phyloP scores from a whole-genome alignment of 1,140 invertebrate genomes.

The Drosophila takahashii region DNA sequence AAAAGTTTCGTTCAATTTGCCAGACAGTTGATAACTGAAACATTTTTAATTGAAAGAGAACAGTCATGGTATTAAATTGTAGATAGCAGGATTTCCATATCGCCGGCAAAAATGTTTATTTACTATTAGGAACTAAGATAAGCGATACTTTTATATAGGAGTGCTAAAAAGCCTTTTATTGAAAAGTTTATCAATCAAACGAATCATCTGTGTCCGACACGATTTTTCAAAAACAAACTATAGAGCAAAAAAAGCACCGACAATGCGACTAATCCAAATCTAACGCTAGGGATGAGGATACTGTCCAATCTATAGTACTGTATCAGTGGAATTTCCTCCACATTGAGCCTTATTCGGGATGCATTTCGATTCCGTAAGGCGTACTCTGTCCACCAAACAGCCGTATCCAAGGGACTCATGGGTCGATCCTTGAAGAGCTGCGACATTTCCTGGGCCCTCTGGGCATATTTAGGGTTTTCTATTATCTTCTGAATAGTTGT shows the following conservation, averaged over 20 bases:
- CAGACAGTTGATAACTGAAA: not conserved
- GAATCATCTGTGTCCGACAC: not conserved
- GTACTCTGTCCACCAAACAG: conserved; percentile 88
- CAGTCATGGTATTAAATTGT: not conserved
- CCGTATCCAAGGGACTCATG: conserved; percentile 85
- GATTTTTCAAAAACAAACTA: not conserved
- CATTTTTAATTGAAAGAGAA: not conserved
- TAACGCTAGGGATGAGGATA: not conserved
- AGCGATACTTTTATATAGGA: too few species aligned
- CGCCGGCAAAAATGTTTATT: not conserved
- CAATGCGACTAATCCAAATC: conserved; percentile 22
- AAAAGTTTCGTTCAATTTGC: conserved; percentile 1
- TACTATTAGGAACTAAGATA: too few species aligned
- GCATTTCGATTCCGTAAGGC: conserved; percentile 76
- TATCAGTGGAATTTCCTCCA: conserved; percentile 31
- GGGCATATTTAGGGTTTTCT: conserved; percentile 7
- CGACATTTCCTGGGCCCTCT: conserved; percentile 80
- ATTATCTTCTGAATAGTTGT: conserved; percentile 27
- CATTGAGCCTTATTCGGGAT: conserved; percentile 79
- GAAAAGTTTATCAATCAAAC: too few species aligned
- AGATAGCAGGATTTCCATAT: not conserved
- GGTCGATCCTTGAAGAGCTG: conserved; percentile 86
- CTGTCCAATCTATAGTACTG: conserved; percentile 42
- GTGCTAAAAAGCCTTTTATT: too few species aligned
- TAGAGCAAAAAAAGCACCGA: conserved; percentile 12